Evolutionary conservation across 2,113 vertebrate species (phyloP).

Genomic region (Siniperca chuatsi): DNA sequence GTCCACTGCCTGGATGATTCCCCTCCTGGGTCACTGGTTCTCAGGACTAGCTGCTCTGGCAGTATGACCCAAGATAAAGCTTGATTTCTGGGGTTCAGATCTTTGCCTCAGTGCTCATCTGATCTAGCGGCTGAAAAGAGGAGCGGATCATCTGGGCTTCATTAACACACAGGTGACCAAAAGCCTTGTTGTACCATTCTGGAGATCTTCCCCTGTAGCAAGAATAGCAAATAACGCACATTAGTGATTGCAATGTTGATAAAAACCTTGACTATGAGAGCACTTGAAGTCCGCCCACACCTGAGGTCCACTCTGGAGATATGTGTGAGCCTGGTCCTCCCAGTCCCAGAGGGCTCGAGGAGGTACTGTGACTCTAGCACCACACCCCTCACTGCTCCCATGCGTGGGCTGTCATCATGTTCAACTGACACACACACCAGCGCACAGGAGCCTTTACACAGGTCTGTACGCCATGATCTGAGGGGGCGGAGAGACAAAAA

Average conservation of each 20-base stretch:
- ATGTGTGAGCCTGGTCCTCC: conserved; percentile 93
- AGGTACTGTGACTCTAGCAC: conserved; percentile 94
- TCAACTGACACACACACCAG: conserved; percentile 93
- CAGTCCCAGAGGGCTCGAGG: conserved; percentile 92
- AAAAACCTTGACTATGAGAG: background rate
- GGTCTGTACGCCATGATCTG: conserved; percentile 94
- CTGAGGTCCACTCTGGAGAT: conserved; percentile 95
- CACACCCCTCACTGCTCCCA: conserved; percentile 89
- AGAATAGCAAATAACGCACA: background rate
- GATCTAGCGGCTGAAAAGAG: conserved; percentile 90
- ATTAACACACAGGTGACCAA: conserved; percentile 92
- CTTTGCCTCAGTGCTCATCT: conserved; percentile 91
- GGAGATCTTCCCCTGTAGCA: conserved; percentile 91
- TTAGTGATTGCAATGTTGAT: background rate
- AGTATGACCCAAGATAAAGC: conserved; percentile 21
- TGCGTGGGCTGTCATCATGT: conserved; percentile 88
- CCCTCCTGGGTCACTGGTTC: conserved; percentile 19
- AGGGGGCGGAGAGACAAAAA: background rate
- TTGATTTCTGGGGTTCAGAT: conserved; percentile 81
- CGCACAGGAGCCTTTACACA: conserved; percentile 90
- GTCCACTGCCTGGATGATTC: conserved; percentile 31
- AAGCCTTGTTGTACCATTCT: conserved; percentile 98
- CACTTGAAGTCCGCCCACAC: conserved; percentile 59
- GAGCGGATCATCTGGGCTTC: conserved; percentile 92
- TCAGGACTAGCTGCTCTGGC: conserved; percentile 27